Conservation (phyloP, 2,888 invertebrate species). For the Clivina fossor region DNA sequence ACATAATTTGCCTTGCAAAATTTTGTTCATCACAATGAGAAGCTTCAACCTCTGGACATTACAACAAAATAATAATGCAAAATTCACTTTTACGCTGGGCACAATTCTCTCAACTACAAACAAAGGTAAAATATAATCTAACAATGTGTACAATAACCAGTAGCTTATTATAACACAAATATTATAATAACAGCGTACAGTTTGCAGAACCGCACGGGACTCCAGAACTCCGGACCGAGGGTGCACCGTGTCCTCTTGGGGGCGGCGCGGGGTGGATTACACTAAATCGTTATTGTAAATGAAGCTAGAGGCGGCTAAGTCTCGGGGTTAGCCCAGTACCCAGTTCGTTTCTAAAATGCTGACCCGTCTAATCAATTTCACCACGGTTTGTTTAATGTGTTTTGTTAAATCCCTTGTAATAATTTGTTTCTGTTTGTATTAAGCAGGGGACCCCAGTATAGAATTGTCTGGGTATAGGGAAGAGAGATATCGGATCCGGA, state of each 20-base stretch:
- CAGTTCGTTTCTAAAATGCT: constrained; percentile 20
- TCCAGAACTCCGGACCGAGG: no score
- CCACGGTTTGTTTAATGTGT: constrained; percentile 26
- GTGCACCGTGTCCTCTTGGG: no score
- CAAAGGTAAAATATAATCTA: background rate
- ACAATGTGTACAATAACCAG: background rate
- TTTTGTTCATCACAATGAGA: no score
- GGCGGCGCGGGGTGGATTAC: background rate
- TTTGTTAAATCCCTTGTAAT: constrained; percentile 25
- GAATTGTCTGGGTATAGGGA: no score
- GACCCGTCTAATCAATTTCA: constrained; percentile 30
- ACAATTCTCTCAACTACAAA: background rate
- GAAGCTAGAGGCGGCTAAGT: background rate
- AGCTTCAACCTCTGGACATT: no score
- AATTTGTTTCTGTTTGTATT: constrained; percentile 19
- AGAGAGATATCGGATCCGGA: no score
- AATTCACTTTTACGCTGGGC: no score
- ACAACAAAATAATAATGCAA: no score
- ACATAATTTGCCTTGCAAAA: no score
- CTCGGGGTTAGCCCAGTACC: background rate
- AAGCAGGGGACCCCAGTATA: no score
- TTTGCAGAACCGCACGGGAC: no score
- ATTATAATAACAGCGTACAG: no score
- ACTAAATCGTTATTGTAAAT: constrained; percentile 9
- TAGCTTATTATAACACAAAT: constrained; percentile 7